Evolutionary conservation across 1,140 invertebrate genomes (phyloP).

Genomic region (Tetraneura akinire): DNA sequence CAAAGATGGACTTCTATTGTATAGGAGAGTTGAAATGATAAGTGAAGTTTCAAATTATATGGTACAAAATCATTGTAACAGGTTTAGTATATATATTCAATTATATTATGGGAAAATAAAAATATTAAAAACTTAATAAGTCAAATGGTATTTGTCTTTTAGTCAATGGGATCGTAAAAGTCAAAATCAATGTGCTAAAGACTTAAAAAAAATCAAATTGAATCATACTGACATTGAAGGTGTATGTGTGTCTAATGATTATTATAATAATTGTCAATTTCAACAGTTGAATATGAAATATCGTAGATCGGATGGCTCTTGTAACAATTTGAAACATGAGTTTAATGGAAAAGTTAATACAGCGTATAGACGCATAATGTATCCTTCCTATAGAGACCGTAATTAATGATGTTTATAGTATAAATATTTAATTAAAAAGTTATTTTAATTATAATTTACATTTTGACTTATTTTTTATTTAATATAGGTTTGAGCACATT

Average conservation of each 20-base stretch:
- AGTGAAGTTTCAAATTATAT: too few relatives aligned
- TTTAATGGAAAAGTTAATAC: slow-evolving; percentile 65
- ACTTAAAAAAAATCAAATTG: slow-evolving; percentile 25
- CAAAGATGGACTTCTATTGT: slow-evolving; percentile 65
- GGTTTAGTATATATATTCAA: slow-evolving; percentile 64
- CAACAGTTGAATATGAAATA: slow-evolving; percentile 59
- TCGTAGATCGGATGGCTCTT: slow-evolving; percentile 67
- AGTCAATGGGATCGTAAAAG: not conserved
- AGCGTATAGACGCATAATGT: slow-evolving; percentile 62
- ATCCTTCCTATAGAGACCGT: slow-evolving; percentile 66
- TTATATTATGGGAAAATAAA: slow-evolving; percentile 59
- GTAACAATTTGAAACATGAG: slow-evolving; percentile 66
- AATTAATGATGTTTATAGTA: too few relatives aligned
- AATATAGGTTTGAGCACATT: slow-evolving; percentile 19
- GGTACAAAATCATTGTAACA: slow-evolving; percentile 65
- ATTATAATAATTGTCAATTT: not conserved
- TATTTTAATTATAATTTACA: too few relatives aligned
- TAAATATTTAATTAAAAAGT: too few relatives aligned
- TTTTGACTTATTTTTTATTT: too few relatives aligned
- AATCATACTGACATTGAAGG: slow-evolving; percentile 37
- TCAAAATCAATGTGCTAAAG: not conserved
- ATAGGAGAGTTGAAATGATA: too few relatives aligned
- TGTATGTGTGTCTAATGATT: slow-evolving; percentile 1
- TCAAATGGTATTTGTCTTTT: too few relatives aligned
- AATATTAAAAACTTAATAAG: too few relatives aligned